These are phyloP conservation scores for Pseudomyrmex cubaensis DNA, from an alignment of 1,140 invertebrate genomes.

Conservation along the genomic window DNA sequence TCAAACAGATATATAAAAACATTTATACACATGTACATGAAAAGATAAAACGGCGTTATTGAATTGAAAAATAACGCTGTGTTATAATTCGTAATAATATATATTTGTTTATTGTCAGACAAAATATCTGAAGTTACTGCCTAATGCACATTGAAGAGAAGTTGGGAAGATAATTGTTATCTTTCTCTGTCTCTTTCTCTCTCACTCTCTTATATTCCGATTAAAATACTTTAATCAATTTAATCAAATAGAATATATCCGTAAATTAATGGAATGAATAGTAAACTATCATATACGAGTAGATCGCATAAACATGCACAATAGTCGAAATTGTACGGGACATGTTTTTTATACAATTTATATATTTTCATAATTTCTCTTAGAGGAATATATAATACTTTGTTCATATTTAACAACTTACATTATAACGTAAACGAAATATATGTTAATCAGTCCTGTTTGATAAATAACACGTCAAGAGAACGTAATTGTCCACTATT, in stretches of 20 bases:
- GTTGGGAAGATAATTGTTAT: no score
- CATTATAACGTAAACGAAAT: constrained; percentile 16
- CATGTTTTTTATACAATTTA: neutral
- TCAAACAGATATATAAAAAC: constrained; percentile 1
- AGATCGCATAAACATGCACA: neutral
- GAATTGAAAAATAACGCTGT: neutral
- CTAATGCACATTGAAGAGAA: neutral
- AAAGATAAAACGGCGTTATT: no score
- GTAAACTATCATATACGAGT: constrained; percentile 12
- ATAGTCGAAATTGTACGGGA: no score
- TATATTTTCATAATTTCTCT: constrained; percentile 1
- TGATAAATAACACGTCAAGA: constrained; percentile 16
- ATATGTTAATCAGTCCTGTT: constrained; percentile 25
- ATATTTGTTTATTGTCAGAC: constrained; percentile 5
- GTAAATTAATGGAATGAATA: constrained; percentile 24
- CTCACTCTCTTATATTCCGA: neutral
- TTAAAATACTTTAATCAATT: constrained; percentile 8
- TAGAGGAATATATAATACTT: neutral
- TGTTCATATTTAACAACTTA: neutral
- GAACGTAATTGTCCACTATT: neutral
- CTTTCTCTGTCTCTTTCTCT: neutral
- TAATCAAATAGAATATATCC: constrained; percentile 38
- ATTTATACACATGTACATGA: no score
- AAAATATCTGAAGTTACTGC: constrained; percentile 23
- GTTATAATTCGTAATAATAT: constrained; percentile 3